Base-by-base conservation (phyloP, 2,888 invertebrate species). In the Caenorhabditis panamensis region DNA sequence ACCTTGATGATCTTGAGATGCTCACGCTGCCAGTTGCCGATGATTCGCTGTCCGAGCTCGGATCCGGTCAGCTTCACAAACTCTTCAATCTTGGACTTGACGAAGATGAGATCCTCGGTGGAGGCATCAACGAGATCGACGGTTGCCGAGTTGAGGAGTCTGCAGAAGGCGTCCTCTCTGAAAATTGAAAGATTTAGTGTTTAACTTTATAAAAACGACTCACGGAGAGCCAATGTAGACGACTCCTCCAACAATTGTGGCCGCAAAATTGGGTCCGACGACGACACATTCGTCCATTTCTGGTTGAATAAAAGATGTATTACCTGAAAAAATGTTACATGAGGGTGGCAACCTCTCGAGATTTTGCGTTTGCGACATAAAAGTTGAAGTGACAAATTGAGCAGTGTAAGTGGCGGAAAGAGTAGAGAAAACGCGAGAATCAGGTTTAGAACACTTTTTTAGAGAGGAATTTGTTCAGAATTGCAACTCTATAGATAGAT, bases 221-320 rank as follows among this genome's bases (percentile, higher is more conserved):
- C 49, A 90, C 66, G 94, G 93, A 91, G 98, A 97, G 91, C 95
- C 95, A 16, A 98, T 95, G 91, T 95, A 99, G 0, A 98, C 98
- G 85, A 98, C 95, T 77, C 96, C 96, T 56, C 96, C 96, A 73
- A 97, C 97, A 98, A 99, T 99, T 87, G 98, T 99, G 59, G 99
- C 99, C 9, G 97, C 98, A 93, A 99, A 99, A 93, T 99, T 99
- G 82, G 98, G 93, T 0, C 99, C 99, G 8, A 97, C n/a, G n/a
- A n/a, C n/a, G n/a, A n/a, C n/a, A n/a, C n/a, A n/a, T n/a, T n/a
- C n/a, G n/a, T n/a, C n/a, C n/a, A n/a, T n/a, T n/a, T n/a, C n/a
- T n/a, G n/a, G n/a, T n/a, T n/a, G n/a, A n/a, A n/a, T n/a, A n/a
- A n/a, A n/a, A n/a, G n/a, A n/a, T n/a, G n/a, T n/a, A n/a, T n/a